Base-by-base conservation (phyloP, 2,113 vertebrate genomes). In the Oreotrochilus melanogaster region DNA sequence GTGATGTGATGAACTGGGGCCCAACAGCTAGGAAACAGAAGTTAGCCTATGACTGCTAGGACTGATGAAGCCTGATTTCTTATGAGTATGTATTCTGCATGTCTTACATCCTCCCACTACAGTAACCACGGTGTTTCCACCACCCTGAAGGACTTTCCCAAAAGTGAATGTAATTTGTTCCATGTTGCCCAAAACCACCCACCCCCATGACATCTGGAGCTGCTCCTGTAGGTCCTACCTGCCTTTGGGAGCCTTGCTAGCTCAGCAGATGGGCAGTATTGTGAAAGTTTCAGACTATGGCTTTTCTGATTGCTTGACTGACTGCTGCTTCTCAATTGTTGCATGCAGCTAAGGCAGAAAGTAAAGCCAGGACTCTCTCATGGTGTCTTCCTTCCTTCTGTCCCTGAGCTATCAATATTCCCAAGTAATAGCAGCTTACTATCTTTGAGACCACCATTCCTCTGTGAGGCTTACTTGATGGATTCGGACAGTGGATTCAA, bases 61-160 rank as follows among this genome's bases (percentile, higher is more conserved):
- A n/a, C 14, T 30, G 19, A 35, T 9, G n/a, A 74, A 81, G 27
- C 10, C n/a, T 28, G 9, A 6, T 57, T 61, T 43, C 39, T 45
- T 35, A 8, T 3, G 18, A 45, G n/a, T 12, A 6, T 9, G 2
- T 39, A 27, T 16, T 51, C 15, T 9, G 6, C 4, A 5, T 39
- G 37, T 4, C 43, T 14, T 74, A 2, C 15, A 39, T 10, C 27
- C 21, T 85, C 51, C 43, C 33, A 15, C 7, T 56, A 12, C 5
- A 35, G n/a, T 24, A 56, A 67, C 2, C 13, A 24, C 54, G 73
- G 33, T 7, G 13, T 80, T 86, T 28, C 37, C 27, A 51, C 21
- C 50, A 27, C 27, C n/a, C 0, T 2, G 28, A 91, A 92, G 25
- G 39, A 17, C 62, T 56, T 72, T 8, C 28, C 27, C 28, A 56